phyloP scores from a whole-genome alignment of 2,797 vertebrate genomes.

The Anguilla megastoma region DNA sequence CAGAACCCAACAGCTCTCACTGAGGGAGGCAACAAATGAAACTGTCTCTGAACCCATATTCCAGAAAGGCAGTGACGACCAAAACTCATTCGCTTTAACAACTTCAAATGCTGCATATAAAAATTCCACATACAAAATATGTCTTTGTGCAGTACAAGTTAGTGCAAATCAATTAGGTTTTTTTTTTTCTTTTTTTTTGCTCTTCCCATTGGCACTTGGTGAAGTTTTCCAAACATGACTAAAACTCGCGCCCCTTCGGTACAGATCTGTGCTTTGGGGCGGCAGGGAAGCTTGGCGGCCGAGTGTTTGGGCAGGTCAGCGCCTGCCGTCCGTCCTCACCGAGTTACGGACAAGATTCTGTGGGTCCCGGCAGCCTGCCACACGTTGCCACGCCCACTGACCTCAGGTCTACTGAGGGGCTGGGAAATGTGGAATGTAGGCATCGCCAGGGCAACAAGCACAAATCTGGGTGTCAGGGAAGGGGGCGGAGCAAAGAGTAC shows the following conservation, averaged over 20 bases:
- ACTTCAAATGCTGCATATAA: slow-evolving; percentile 70
- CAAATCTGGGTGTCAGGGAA: slow-evolving; percentile 41
- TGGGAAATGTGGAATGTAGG: slow-evolving; percentile 29
- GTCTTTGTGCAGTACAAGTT: slow-evolving; percentile 74
- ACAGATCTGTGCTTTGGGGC: slow-evolving; percentile 56
- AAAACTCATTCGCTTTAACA: slow-evolving; percentile 42
- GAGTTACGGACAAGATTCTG: background rate
- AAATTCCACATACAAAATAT: slow-evolving; percentile 70
- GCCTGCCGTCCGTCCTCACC: background rate
- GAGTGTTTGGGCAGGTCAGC: background rate
- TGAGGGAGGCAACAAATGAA: slow-evolving; percentile 48
- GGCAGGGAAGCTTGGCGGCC: slow-evolving; percentile 41
- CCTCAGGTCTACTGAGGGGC: slow-evolving; percentile 3
- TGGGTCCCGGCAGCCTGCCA: background rate
- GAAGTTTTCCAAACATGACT: slow-evolving; percentile 65
- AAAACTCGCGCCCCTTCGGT: slow-evolving; percentile 47
- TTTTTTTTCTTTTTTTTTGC: slow-evolving; percentile 52
- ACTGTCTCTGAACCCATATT: slow-evolving; percentile 61
- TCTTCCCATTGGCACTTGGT: slow-evolving; percentile 81
- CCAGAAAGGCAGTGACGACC: slow-evolving; percentile 63
- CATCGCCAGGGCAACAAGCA: slow-evolving; percentile 46
- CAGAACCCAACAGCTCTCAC: slow-evolving; percentile 51
- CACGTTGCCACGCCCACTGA: background rate
- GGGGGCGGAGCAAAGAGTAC: slow-evolving; percentile 49
- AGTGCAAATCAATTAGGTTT: slow-evolving; percentile 74